Evolutionary conservation across 2,113 vertebrate species (phyloP), one percentile per base, ranked within the genome.

Genomic region (Himantopus leucocephalus): DNA sequence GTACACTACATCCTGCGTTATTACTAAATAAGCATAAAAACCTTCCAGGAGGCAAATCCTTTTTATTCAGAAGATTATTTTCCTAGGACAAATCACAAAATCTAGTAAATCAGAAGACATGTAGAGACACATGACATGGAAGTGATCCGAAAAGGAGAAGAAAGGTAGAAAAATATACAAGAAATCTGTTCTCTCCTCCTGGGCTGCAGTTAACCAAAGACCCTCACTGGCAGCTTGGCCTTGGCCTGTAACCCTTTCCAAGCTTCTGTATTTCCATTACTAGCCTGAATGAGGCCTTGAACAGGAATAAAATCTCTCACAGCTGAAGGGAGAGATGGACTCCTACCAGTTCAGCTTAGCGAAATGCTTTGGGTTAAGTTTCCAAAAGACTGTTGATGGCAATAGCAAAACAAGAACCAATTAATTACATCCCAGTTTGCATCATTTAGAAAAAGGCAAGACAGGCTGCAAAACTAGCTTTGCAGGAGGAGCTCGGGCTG

Each of bases 21-120:
- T 7, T 60, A 58, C 22, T 71, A 47, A 41, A 37, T 23, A 66
- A 70, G 11, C 11, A 62, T 8, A 58, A 92, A 48, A 26, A 23
- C 26, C 34, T 79, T 73, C 21, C 27, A 39, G 5, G 7, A 80
- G 4, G 12, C 15, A 77, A 90, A 76, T 26, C 0, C 0, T 66
- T 62, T 74, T 67, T 41, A 37, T n/a, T 74, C 12, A 59, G n/a
- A 67, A 83, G 62, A 70, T 21, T 24, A 34, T 52, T 86, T 74
- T 71, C 23, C n/a, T 22, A 35, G 22, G 26, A 74, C 77, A 8
- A 78, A 50, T 55, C 78, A 60, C 8, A 78, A 75, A 76, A 78
- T 41, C n/a, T 71, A 52, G 47, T 87, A 63, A 72, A 82, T n/a
- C 34, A 50, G 37, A 62, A 23, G 6, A 67, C 8, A 18, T 8